Conservation (phyloP, 2,888 invertebrate species). For the Nomada hirtipes region DNA sequence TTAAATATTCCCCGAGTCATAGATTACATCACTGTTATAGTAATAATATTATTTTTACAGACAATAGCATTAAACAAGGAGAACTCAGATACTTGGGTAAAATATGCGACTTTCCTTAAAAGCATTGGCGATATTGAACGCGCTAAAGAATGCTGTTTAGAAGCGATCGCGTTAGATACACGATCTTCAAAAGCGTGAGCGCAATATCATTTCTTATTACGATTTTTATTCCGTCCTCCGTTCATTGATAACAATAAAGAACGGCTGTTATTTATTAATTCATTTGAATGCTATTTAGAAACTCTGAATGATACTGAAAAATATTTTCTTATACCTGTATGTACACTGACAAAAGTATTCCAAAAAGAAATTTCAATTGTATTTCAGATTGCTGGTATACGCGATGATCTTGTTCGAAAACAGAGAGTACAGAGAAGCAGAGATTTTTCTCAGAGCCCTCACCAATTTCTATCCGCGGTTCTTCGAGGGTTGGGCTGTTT, state of each 20-base stretch:
- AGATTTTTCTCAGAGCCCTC: conserved; percentile 71
- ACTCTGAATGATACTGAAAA: background rate
- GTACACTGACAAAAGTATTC: background rate
- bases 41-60: conserved; percentile 52
- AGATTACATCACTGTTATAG: too few species aligned
- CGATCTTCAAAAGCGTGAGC: conserved; percentile 74
- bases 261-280: background rate
- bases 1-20: too few species aligned
- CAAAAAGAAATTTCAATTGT: too few species aligned
- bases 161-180: conserved; percentile 71
- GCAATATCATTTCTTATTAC: background rate
- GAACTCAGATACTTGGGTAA: conserved; percentile 70
- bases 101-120: conserved; percentile 72
- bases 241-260: background rate
- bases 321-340: background rate
- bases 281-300: too few species aligned
- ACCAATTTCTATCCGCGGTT: conserved; percentile 74
- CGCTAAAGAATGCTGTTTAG: conserved; percentile 71
- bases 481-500: conserved; percentile 74
- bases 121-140: conserved; percentile 68
- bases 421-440: conserved; percentile 70
- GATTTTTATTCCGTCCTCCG: background rate
- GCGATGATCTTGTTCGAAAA: conserved; percentile 69
- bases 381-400: conserved; percentile 70
- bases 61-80: conserved; percentile 57